phyloP scores from a whole-genome alignment of 2,797 vertebrate genomes.

The Sebastes matsubarae region DNA sequence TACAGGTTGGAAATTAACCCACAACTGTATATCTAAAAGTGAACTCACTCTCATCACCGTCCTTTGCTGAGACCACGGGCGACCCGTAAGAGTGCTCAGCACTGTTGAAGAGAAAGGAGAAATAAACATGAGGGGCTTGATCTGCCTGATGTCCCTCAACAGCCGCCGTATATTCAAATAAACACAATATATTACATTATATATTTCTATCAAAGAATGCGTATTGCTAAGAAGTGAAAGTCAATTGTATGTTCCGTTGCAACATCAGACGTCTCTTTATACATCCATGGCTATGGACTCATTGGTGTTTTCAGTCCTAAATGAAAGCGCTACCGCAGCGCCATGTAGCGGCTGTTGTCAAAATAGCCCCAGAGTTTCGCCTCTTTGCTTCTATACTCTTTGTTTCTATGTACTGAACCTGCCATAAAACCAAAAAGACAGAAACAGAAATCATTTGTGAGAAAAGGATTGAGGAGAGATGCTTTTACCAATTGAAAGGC shows the following conservation, averaged over 20 bases:
- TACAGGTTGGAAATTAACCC: not conserved
- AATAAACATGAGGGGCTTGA: not conserved
- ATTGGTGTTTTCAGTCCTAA: too few relatives aligned
- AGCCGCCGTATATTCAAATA: not conserved
- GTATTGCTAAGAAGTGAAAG: not conserved
- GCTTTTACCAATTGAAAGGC: slow-evolving; percentile 51
- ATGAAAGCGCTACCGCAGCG: too few relatives aligned
- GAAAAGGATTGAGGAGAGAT: not conserved
- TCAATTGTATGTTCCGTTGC: too few relatives aligned
- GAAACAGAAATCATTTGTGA: not conserved
- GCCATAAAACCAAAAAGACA: not conserved
- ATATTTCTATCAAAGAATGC: not conserved
- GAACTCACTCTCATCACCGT: slow-evolving; percentile 48
- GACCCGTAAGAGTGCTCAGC: slow-evolving; percentile 74
- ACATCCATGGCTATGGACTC: too few relatives aligned
- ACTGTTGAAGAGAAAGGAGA: slow-evolving; percentile 43
- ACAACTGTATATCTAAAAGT: not conserved
- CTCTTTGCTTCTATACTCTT: too few relatives aligned
- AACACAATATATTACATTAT: not conserved
- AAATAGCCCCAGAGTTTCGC: too few relatives aligned
- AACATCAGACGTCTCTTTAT: too few relatives aligned
- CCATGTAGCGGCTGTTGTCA: too few relatives aligned
- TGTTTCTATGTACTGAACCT: not conserved
- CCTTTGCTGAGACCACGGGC: slow-evolving; percentile 27
- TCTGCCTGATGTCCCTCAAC: not conserved